phyloP scores from a whole-genome alignment of 2,797 vertebrate genomes.

The Danio jaintianensis region DNA sequence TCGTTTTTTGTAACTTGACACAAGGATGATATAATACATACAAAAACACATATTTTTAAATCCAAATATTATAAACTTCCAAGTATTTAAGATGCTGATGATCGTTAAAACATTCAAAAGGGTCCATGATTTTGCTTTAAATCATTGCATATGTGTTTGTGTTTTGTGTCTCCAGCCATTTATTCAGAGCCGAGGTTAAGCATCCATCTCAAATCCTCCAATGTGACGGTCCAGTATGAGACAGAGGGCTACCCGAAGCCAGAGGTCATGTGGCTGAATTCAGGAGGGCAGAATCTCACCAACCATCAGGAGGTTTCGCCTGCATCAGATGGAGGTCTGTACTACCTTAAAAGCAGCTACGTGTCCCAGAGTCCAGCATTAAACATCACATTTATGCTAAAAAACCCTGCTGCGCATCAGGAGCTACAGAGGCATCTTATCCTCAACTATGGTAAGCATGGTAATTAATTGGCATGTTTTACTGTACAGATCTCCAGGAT shows the following conservation, averaged over 20 bases:
- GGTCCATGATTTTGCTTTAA: no score
- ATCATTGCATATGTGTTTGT: not conserved
- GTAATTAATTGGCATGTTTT: no score
- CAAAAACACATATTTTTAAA: no score
- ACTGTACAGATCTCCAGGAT: not conserved
- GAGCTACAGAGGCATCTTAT: slow-evolving; percentile 48
- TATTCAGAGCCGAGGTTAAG: slow-evolving; percentile 60
- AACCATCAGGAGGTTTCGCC: not conserved
- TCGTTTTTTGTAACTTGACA: no score
- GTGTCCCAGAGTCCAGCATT: not conserved
- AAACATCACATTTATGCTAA: slow-evolving; percentile 57
- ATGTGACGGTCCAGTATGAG: slow-evolving; percentile 51
- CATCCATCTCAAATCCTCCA: slow-evolving; percentile 10
- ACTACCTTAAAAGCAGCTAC: slow-evolving; percentile 41
- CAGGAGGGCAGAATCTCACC: slow-evolving; percentile 43
- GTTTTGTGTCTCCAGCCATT: slow-evolving; percentile 45
- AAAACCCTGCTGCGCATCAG: slow-evolving; percentile 50
- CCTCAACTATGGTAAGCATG: slow-evolving; percentile 50
- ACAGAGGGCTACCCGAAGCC: slow-evolving; percentile 56
- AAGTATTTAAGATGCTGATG: no score
- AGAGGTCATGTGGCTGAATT: slow-evolving; percentile 46
- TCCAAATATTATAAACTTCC: no score
- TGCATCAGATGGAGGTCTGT: slow-evolving; percentile 26
- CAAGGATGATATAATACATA: no score
- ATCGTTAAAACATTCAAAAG: no score